These are phyloP conservation scores for Octomys mimax DNA, from an alignment of 2,797 vertebrate genomes.

Conservation along the genomic window DNA sequence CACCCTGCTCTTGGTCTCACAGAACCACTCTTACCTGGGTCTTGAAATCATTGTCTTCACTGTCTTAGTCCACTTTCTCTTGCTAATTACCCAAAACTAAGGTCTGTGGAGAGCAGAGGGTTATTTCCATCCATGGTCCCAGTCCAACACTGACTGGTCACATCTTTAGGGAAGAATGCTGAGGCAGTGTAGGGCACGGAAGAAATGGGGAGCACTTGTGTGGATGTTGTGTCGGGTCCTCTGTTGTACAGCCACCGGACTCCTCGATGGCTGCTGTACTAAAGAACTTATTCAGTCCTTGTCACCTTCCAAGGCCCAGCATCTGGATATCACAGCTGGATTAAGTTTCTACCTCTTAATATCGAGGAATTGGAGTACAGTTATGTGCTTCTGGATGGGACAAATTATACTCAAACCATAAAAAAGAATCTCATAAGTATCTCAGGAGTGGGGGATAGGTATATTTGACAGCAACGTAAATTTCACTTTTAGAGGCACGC, in stretches of 20 bases:
- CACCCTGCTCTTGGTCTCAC: too few species aligned
- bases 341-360: not conserved
- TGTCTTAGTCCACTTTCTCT: not conserved
- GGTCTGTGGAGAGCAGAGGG: not conserved
- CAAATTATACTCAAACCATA: too few species aligned
- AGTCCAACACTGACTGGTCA: not conserved
- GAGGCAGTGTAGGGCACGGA: not conserved
- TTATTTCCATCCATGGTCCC: not conserved
- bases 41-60: not conserved
- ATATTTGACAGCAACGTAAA: not conserved
- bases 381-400: not conserved
- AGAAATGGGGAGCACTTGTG: too few species aligned
- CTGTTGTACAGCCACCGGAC: not conserved
- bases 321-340: not conserved
- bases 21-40: not conserved
- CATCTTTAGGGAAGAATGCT: not conserved
- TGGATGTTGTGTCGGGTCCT: not conserved
- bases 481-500: not conserved
- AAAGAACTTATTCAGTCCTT: not conserved
- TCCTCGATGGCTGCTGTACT: not conserved
- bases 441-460: not conserved
- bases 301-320: not conserved
- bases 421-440: fast-evolving
- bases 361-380: not conserved
- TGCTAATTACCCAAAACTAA: not conserved